Conservation (phyloP, 2,113 vertebrate genomes). For the Bos indicus region DNA sequence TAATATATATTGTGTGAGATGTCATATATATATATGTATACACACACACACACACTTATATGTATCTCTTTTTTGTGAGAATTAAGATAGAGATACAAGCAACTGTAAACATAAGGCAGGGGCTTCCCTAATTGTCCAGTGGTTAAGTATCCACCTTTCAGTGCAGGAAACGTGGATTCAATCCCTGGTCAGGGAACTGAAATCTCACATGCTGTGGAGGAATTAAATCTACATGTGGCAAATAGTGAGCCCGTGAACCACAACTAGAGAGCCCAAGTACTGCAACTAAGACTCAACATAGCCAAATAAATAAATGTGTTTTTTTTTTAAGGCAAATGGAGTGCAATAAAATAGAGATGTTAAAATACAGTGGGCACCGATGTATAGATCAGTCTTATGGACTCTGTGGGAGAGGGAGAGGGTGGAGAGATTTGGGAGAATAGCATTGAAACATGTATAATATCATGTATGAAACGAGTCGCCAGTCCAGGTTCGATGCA, state of each 20-base stretch:
- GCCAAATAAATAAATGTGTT: background rate
- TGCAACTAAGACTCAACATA: background rate
- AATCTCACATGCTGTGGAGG: background rate
- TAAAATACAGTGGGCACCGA: background rate
- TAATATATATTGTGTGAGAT: background rate
- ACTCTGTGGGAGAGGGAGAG: too few relatives aligned
- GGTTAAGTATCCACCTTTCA: background rate
- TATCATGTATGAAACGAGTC: too few relatives aligned
- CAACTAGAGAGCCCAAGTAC: background rate
- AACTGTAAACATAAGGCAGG: background rate
- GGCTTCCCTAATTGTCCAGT: background rate
- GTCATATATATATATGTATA: background rate
- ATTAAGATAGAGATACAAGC: background rate
- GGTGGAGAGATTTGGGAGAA: too few relatives aligned
- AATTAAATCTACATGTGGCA: accelerated
- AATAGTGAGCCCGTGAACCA: background rate
- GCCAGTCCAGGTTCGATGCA: too few relatives aligned
- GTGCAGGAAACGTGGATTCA: background rate
- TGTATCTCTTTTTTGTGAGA: background rate
- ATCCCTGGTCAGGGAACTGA: background rate
- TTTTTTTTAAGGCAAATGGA: background rate
- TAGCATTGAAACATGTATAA: too few relatives aligned
- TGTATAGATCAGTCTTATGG: too few relatives aligned
- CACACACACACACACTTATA: background rate
- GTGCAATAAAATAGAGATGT: background rate